phyloP scores from a whole-genome alignment of 2,888 invertebrate species.

The Metallyticus violacea region DNA sequence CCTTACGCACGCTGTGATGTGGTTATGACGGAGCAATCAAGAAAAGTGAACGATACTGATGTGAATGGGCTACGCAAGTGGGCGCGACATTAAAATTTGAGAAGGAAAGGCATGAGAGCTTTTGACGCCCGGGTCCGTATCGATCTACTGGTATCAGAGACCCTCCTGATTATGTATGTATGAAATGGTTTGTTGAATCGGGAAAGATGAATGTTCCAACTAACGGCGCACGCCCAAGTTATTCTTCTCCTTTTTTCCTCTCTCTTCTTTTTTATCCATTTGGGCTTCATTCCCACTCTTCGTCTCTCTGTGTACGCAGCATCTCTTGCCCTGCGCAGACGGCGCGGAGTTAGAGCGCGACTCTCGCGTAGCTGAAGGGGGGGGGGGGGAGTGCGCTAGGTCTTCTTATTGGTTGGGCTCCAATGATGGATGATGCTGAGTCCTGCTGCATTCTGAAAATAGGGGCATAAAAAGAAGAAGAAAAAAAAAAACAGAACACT shows the following conservation, averaged over 20 bases:
- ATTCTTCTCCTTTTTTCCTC: background rate
- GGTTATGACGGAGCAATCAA: background rate
- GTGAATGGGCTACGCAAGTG: background rate
- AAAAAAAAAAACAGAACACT: background rate
- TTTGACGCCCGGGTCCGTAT: background rate
- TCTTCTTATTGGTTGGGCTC: conserved; percentile 12
- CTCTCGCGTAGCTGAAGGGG: background rate
- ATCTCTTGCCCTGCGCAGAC: conserved; percentile 8
- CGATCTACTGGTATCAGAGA: background rate
- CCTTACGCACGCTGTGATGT: background rate
- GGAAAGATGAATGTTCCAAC: background rate
- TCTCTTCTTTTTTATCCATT: background rate
- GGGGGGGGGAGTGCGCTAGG: background rate
- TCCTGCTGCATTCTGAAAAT: background rate
- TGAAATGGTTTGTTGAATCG: conserved; percentile 13
- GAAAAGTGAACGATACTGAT: background rate
- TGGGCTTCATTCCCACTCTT: no score
- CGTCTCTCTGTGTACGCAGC: background rate
- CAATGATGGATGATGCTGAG: conserved; percentile 3
- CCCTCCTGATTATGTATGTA: background rate
- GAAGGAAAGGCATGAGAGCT: background rate
- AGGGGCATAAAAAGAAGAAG: background rate
- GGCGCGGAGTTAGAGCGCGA: background rate
- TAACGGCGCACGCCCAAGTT: background rate
- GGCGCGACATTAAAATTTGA: background rate